A percentile compares a stretch with the other conserved stretches of the same genome.
Conservation (phyloP, 1,140 invertebrate species). For the Lithobius niger region DNA sequence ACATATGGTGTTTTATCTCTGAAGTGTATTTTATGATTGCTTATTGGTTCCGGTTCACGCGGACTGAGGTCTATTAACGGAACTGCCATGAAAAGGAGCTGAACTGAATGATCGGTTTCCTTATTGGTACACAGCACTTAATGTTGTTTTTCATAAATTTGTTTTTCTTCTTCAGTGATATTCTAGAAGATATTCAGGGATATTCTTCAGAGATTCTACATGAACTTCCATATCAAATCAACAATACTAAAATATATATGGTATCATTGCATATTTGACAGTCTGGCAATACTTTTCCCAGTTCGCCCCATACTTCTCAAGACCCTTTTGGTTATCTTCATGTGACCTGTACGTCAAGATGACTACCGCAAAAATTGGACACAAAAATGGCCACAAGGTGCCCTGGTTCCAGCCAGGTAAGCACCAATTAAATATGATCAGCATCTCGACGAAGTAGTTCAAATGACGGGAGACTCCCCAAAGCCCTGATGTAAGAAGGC, state of each 20-base stretch:
- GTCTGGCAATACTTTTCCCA: constrained; percentile 41
- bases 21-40: too few relatives aligned
- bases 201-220: too few relatives aligned
- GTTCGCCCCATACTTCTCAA: constrained; percentile 40
- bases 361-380: constrained; percentile 37
- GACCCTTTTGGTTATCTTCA: constrained; percentile 44
- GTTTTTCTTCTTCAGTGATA: too few relatives aligned
- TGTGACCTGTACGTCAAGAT: constrained; percentile 40
- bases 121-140: too few relatives aligned
- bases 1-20: too few relatives aligned
- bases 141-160: too few relatives aligned
- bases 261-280: constrained; percentile 42
- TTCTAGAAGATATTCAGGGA: too few relatives aligned
- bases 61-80: too few relatives aligned
- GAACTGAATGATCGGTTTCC: too few relatives aligned
- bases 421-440: constrained; percentile 39
- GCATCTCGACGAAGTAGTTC: constrained; percentile 45
- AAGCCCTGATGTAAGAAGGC: constrained; percentile 42
- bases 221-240: too few relatives aligned
- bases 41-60: too few relatives aligned
- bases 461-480: constrained; percentile 46
- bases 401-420: constrained; percentile 33
- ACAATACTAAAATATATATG: constrained; percentile 42
- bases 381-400: constrained; percentile 39
- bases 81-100: too few relatives aligned